Conservation (phyloP, 1,140 invertebrate genomes). For the Drosophila littoralis region DNA sequence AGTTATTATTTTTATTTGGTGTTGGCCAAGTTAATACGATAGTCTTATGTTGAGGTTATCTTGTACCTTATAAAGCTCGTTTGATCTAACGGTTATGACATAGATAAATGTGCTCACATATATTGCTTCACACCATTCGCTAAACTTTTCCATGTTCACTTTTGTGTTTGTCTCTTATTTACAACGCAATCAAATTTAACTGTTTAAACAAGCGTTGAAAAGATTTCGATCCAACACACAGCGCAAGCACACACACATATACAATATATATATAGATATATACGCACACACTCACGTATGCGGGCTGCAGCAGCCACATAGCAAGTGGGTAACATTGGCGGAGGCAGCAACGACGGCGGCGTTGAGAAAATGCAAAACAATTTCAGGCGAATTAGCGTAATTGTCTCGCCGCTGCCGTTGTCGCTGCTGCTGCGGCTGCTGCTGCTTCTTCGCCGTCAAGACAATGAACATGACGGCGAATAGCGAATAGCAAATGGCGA, state of each 20-base stretch:
- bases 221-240: conserved; percentile 45
- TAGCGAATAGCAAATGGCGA: conserved; percentile 30
- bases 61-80: conserved; percentile 6
- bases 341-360: background rate
- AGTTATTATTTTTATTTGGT: background rate
- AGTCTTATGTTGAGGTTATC: conserved; percentile 1
- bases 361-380: conserved; percentile 61
- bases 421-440: background rate
- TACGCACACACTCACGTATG: conserved; percentile 29
- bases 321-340: conserved; percentile 13
- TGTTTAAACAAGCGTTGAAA: conserved; percentile 74
- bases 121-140: conserved; percentile 27
- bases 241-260: conserved; percentile 23
- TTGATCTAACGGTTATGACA: conserved; percentile 26
- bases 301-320: conserved; percentile 36
- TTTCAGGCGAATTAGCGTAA: conserved; percentile 76
- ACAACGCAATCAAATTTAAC: conserved; percentile 75
- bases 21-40: background rate
- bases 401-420: conserved; percentile 50
- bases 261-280: conserved; percentile 11
- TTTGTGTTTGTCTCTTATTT: conserved; percentile 60
- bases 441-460: conserved; percentile 35
- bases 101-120: conserved; percentile 16
- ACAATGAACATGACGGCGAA: conserved; percentile 54
- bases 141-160: conserved; percentile 30